Evolutionary conservation across 1,140 invertebrate species (phyloP), one percentile per base, ranked within the genome.

Genomic region (Pseudomyrmex cubaensis): DNA sequence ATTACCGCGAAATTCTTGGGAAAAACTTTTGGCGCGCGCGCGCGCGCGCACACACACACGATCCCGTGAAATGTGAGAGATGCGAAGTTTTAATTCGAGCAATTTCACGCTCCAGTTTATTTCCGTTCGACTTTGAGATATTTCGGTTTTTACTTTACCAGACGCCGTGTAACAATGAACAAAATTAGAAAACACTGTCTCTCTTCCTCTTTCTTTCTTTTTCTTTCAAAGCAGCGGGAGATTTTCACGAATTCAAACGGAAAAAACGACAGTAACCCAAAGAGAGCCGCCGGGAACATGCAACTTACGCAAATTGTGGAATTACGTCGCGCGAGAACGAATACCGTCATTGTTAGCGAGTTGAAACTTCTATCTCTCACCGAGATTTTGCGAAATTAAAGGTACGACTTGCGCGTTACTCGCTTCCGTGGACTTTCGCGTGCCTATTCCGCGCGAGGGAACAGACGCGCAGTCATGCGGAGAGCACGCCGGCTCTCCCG

Each of bases 341-440:
- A 22, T 70, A 50, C 48, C 67, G 44, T 74, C 56, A 74, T 74
- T 74, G 72, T 74, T 74, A 62, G 35, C 35, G 35, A 35, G 35
- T 17, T 56, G 72, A 75, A 75, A 54, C 59, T 75, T 50, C 59
- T 46, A 63, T 75, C 73, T 63, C 57, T 44, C 57, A 46, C 48
- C 62, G 73, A 75, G 73, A 75, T 75, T 75, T 75, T 75, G 73
- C 73, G 73, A 54, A 75, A 75, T 75, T 75, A 75, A 35, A 75
- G 44, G 73, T 59, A 75, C 44, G 73, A 75, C 57, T 59, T 75
- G 59, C 61, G 48, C 59, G 59, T 64, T 75, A 75, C 59, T 75
- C 59, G 57, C 73, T 75, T 59, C 59, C 44, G 44, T 63, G 44
- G 73, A 75, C 44, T 75, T 63, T 75, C 57, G 59, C 13, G 73